These are phyloP conservation scores for Novumbra hubbsi DNA, from an alignment of 2,797 vertebrate genomes.

Conservation along the genomic window DNA sequence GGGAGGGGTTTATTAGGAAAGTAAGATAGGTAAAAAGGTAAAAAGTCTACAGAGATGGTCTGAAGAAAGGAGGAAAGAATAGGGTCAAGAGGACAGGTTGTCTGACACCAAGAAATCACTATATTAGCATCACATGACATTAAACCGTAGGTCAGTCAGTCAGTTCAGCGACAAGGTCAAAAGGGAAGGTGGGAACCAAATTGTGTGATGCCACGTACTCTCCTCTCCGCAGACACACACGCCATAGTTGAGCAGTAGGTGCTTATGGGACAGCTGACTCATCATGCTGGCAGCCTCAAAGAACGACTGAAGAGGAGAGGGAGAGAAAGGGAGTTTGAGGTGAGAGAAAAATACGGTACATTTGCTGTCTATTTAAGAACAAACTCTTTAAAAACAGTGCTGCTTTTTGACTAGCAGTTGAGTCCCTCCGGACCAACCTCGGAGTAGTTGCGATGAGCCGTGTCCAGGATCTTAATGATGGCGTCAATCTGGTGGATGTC, in stretches of 20 bases:
- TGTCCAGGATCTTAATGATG: constrained; percentile 92
- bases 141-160: too few relatives aligned
- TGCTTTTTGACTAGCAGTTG: neutral
- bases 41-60: too few relatives aligned
- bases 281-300: constrained; percentile 99
- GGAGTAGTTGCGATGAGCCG: constrained; percentile 89
- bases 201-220: constrained; percentile 78
- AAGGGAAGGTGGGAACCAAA: neutral
- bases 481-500: constrained; percentile 90
- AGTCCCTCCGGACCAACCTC: neutral
- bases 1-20: too few relatives aligned
- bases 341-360: too few relatives aligned
- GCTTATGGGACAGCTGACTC: constrained; percentile 96
- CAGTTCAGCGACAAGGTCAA: neutral
- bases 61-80: too few relatives aligned
- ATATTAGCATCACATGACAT: too few relatives aligned
- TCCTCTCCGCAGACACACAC: constrained; percentile 94
- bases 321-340: neutral
- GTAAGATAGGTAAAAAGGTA: too few relatives aligned
- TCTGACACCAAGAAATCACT: too few relatives aligned
- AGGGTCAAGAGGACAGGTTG: too few relatives aligned
- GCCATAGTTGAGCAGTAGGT: constrained; percentile 92
- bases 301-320: constrained; percentile 81
- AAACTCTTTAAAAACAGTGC: neutral
- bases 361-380: neutral